Conservation (phyloP, 2,113 vertebrate genomes). For the Corapipo altera region DNA sequence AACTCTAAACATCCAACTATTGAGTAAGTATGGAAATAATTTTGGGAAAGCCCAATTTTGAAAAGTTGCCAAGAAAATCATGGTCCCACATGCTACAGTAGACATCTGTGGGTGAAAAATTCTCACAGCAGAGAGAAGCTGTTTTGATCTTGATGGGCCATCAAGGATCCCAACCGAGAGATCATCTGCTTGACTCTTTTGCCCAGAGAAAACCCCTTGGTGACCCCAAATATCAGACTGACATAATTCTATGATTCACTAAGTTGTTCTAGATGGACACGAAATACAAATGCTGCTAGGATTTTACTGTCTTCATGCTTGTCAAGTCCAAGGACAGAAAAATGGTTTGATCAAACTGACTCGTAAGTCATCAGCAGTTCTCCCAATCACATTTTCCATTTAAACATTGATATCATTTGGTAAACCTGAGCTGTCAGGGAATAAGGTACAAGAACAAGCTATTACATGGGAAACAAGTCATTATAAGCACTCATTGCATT, state of each 20-base stretch:
- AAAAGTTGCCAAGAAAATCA: neutral
- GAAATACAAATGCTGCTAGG: neutral
- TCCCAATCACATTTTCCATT: neutral
- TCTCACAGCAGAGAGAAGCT: neutral
- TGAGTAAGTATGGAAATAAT: neutral
- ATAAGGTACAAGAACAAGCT: neutral
- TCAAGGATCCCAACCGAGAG: rapidly evolving
- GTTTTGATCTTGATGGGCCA: neutral
- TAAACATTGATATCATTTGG: neutral
- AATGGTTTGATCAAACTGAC: neutral
- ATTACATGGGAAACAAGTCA: neutral
- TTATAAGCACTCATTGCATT: neutral
- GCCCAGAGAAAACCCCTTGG: neutral
- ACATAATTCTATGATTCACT: neutral
- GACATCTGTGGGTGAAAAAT: neutral
- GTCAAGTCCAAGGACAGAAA: neutral
- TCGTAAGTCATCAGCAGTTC: neutral
- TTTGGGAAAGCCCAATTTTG: neutral
- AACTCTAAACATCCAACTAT: rapidly evolving
- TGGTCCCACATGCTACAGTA: neutral
- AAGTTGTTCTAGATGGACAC: neutral
- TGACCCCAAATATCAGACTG: neutral
- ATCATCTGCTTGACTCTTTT: rapidly evolving
- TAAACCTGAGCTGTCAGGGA: neutral
- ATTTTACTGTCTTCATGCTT: neutral